Base-by-base conservation (phyloP, 2,888 invertebrate species). In the Harpagoxenus sublaevis region DNA sequence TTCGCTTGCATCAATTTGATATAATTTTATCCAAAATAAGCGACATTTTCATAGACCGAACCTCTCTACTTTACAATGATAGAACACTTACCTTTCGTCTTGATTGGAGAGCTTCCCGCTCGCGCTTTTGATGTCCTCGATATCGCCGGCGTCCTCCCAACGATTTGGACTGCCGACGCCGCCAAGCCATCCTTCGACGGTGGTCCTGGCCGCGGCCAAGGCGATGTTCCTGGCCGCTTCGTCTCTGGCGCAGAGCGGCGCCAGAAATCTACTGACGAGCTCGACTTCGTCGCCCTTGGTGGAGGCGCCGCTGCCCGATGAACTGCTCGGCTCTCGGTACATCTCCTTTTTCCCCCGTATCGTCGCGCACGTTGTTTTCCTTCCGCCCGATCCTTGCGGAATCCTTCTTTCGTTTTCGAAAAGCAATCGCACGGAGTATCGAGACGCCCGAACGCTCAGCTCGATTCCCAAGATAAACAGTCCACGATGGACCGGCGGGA, bases 131-230 rank as follows among this genome's bases (percentile, higher is more conserved):
- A 93, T 74, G 65, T 92, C 91, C 83, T 92, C 93, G 89, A 91
- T 91, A 78, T 93, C 93, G 42, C 88, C 84, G 57, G 89, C 71
- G 81, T 93, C 93, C 75, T 94, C 94, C 92, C 95, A 94, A 86
- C 95, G 95, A 91, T 95, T 95, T 60, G 96, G 95, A 90, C 95
- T 96, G 53, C 95, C 96, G 87, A 96, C 95, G 51, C 96, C 96
- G 81, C 96, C 96, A 88, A 96, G 93, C 96, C 96, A 96, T 60
- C 95, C 95, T 91, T 96, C 96, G 84, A 96, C 96, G 65, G 96
- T 96, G 87, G 95, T 95, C 88, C 95, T 95, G 83, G 96, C 96
- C 57, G 95, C 95, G 73, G 95, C 96, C 90, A 96, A 91, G 28
- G 96, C 96, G 87, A 96, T 92, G 89, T 96, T 95, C 84, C 96